Conservation (phyloP, 2,113 vertebrate species). For the Sander lucioperca region DNA sequence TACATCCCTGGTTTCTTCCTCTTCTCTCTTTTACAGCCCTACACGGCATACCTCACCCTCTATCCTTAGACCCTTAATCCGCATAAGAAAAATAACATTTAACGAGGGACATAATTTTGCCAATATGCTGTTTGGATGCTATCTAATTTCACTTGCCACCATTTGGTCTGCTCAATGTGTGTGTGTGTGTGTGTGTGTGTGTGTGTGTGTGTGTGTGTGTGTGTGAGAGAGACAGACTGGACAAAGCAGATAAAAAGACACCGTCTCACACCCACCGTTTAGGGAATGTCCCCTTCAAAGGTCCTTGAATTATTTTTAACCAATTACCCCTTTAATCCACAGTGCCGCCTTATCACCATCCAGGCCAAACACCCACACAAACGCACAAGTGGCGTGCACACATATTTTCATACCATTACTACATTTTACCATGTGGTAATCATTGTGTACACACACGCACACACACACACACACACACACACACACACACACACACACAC, state of each 20-base stretch:
- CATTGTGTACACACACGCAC: background rate
- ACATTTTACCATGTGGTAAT: constrained; percentile 29
- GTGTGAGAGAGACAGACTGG: background rate
- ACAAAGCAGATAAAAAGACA: constrained; percentile 49
- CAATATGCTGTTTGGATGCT: background rate
- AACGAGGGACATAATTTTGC: background rate
- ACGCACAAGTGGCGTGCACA: background rate
- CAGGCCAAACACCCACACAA: constrained; percentile 16
- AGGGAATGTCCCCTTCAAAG: constrained; percentile 77
- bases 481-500: background rate
- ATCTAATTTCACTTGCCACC: constrained; percentile 8
- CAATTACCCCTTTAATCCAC: constrained; percentile 63
- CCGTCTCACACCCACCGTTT: constrained; percentile 30
- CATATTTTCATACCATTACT: constrained; percentile 24
- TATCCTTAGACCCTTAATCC: background rate
- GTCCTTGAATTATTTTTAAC: constrained; percentile 81
- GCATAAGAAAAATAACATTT: background rate
- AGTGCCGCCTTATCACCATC: constrained; percentile 60
- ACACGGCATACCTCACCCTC: no score
- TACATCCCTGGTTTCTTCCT: background rate
- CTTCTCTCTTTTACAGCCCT: background rate
- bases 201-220: background rate
- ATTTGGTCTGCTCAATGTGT: background rate
- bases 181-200: constrained; percentile 6
- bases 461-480: background rate